phyloP scores from a whole-genome alignment of 2,797 vertebrate species.

The Chelon labrosus region DNA sequence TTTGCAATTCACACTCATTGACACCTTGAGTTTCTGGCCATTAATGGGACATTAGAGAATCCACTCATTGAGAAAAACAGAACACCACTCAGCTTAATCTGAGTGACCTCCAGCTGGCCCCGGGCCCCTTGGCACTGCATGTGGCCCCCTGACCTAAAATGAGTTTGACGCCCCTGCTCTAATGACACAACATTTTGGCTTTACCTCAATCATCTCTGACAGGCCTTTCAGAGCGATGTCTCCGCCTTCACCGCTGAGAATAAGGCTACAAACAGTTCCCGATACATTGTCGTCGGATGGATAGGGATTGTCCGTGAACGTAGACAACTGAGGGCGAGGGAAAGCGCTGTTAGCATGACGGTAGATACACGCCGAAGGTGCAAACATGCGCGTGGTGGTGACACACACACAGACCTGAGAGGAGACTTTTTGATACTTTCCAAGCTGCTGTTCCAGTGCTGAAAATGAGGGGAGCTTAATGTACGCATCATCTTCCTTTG shows the following conservation, averaged over 20 bases:
- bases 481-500: conserved; percentile 29
- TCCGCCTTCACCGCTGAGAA: conserved; percentile 15
- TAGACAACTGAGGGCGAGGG: conserved; percentile 67
- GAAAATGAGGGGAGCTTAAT: conserved; percentile 66
- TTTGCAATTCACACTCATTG: too few species aligned
- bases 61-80: too few species aligned
- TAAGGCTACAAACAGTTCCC: conserved; percentile 77
- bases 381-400: background rate
- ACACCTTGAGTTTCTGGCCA: too few species aligned
- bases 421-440: background rate
- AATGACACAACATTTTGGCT: background rate
- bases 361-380: background rate
- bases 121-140: too few species aligned
- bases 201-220: conserved; percentile 79
- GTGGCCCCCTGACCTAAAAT: too few species aligned
- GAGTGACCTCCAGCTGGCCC: too few species aligned
- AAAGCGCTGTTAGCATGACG: conserved; percentile 8
- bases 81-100: too few species aligned
- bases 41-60: too few species aligned
- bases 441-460: conserved; percentile 28
- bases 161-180: background rate
- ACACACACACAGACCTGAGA: conserved; percentile 73
- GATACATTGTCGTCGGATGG: conserved; percentile 67
- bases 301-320: conserved; percentile 73
- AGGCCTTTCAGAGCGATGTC: conserved; percentile 68